phyloP scores from a whole-genome alignment of 2,797 vertebrate species.

The Eidolon dupreanum region DNA sequence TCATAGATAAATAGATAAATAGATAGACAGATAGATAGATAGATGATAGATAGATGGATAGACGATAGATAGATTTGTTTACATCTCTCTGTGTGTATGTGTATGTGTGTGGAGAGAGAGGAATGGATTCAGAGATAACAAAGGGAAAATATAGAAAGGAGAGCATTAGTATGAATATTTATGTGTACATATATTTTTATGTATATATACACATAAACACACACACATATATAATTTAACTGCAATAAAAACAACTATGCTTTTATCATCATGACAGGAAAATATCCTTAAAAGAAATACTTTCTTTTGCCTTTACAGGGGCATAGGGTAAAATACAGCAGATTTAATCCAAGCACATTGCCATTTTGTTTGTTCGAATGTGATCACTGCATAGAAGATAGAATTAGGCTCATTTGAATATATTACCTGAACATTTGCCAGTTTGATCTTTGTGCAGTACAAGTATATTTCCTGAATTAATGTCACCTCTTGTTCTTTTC shows the following conservation, averaged over 20 bases:
- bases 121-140: background rate
- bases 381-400: background rate
- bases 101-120: background rate
- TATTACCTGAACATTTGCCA: background rate
- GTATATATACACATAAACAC: background rate
- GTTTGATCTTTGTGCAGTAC: conserved; percentile 36
- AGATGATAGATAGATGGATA: background rate
- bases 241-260: background rate
- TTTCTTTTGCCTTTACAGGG: background rate
- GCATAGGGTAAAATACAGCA: background rate
- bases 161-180: background rate
- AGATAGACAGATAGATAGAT: background rate
- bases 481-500: conserved; percentile 46
- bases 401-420: conserved; percentile 36
- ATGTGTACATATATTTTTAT: background rate
- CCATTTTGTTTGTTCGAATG: conserved; percentile 2
- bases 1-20: background rate
- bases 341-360: background rate
- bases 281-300: background rate
- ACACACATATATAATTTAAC: background rate
- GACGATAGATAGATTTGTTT: background rate
- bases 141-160: background rate
- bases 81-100: background rate
- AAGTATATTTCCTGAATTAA: conserved; percentile 52
- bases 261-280: background rate